Evolutionary conservation across 92 coral and sea anemone species (phyloP).

Genomic region (Parazoanthus atlanticus): DNA sequence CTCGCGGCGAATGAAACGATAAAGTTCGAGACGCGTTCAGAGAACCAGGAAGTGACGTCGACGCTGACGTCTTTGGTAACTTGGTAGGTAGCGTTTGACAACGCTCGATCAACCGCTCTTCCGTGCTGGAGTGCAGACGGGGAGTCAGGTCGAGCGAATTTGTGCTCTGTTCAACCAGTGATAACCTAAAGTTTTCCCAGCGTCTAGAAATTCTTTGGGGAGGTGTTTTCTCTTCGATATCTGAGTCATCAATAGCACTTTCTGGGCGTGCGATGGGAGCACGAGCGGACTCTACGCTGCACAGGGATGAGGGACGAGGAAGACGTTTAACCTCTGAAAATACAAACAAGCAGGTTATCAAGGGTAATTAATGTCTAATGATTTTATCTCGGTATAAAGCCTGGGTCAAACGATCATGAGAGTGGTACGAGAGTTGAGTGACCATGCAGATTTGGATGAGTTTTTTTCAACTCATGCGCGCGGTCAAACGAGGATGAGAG

Average conservation of each 20-base stretch:
- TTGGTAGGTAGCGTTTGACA: slow-evolving; percentile 19
- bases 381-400: not conserved
- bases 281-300: slow-evolving; percentile 56
- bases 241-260: slow-evolving; percentile 84
- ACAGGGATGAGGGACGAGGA: slow-evolving; percentile 35
- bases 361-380: not conserved
- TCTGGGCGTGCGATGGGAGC: slow-evolving; percentile 91
- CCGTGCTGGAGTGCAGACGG: slow-evolving; percentile 58
- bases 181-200: slow-evolving; percentile 71
- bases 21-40: slow-evolving; percentile 26
- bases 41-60: slow-evolving; percentile 36
- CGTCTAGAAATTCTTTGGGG: slow-evolving; percentile 67
- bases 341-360: not conserved
- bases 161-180: slow-evolving; percentile 73
- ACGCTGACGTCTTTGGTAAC: slow-evolving; percentile 14
- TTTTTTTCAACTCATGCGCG: no score
- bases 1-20: slow-evolving; percentile 39
- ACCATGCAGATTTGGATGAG: no score
- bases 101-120: slow-evolving; percentile 29
- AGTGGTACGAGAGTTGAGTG: no score
- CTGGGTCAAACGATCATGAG: no score
- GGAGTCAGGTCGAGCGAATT: slow-evolving; percentile 58
- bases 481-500: no score
- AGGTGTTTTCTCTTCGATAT: slow-evolving; percentile 66
- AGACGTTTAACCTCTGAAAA: not conserved